Evolutionary conservation across 2,797 vertebrate genomes (phyloP).

Genomic region (Enteromius viviparus): DNA sequence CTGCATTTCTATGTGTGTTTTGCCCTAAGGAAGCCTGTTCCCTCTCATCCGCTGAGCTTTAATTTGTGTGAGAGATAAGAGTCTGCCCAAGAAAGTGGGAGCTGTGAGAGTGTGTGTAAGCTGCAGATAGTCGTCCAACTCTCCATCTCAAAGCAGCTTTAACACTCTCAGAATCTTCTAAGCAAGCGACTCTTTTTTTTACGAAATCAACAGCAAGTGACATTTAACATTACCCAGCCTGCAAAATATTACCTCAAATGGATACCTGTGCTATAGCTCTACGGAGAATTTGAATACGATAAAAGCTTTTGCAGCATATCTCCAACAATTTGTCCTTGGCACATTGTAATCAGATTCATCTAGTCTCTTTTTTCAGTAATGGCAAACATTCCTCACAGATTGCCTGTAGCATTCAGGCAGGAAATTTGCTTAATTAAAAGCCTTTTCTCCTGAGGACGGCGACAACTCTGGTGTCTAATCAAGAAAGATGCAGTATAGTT

Average conservation of each 20-base stretch:
- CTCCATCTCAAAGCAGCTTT: constrained; percentile 31
- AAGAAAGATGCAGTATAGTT: background rate
- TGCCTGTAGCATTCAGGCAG: constrained; percentile 33
- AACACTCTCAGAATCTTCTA: constrained; percentile 4
- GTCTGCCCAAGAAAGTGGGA: constrained; percentile 26
- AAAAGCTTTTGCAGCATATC: constrained; percentile 7
- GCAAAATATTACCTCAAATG: constrained; percentile 26
- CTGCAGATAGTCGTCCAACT: constrained; percentile 27
- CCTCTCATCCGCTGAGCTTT: constrained; percentile 44
- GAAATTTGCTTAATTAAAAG: constrained; percentile 45
- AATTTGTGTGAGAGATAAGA: constrained; percentile 51
- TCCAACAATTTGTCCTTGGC: constrained; percentile 49
- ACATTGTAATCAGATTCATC: constrained; percentile 29
- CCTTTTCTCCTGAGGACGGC: constrained; percentile 32
- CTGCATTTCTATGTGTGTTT: constrained; percentile 55
- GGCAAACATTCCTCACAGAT: constrained; percentile 44
- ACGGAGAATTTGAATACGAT: constrained; percentile 14
- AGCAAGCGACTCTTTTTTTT: constrained; percentile 1
- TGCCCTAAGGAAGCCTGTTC: constrained; percentile 54
- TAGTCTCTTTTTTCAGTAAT: constrained; percentile 30
- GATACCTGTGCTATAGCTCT: constrained; percentile 10
- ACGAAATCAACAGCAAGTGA: constrained; percentile 6
- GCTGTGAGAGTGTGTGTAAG: constrained; percentile 36
- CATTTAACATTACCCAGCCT: constrained; percentile 27
- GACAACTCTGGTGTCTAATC: constrained; percentile 14